Evolutionary conservation across 2,113 vertebrate species (phyloP), one percentile per base, ranked within the genome.

Genomic region (Laticauda colubrina): DNA sequence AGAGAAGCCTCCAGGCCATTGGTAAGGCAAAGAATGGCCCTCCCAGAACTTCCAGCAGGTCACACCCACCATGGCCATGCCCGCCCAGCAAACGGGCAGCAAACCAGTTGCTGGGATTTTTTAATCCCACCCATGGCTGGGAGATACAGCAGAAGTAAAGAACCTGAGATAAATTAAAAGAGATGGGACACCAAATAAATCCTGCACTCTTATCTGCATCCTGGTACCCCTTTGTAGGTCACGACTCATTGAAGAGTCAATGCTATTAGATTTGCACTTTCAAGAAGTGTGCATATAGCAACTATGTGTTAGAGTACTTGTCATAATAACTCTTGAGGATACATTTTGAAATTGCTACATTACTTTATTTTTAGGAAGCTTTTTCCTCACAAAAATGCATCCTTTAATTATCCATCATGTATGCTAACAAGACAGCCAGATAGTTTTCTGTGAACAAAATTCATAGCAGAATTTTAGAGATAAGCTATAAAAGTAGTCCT

Each of bases 271-370:
- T 43, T 43, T 81, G 34, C 75, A 10, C 75, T 81, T 43, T 20
- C 18, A 81, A 43, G 34, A 43, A 34, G 18, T 81, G 75, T 81
- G 7, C 3, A 3, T 43, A 21, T 21, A 43, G 75, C 34, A 43
- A 43, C 75, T 43, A 10, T 81, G 34, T 43, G 10, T 81, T 81
- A 21, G 34, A 39, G 34, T 43, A 21, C 75, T 87, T 87, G 56
- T 34, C 57, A 55, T n/a, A 10, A 45, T 59, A 10, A 24, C 48
- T 21, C 23, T 96, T 94, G 55, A 81, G 24, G 59, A 14, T 0
- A 24, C 51, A 14, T 89, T 96, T 95, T 91, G 51, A 91, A 34
- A 93, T 92, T 90, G 59, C 21, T 91, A 12, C 86, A 53, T 15
- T 26, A 26, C 92, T 94, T 48, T 39, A 89, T 93, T 89, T 69